These are phyloP conservation scores for Enteromius unitaeniatus DNA, from an alignment of 2,797 vertebrate species.

Conservation along the genomic window DNA sequence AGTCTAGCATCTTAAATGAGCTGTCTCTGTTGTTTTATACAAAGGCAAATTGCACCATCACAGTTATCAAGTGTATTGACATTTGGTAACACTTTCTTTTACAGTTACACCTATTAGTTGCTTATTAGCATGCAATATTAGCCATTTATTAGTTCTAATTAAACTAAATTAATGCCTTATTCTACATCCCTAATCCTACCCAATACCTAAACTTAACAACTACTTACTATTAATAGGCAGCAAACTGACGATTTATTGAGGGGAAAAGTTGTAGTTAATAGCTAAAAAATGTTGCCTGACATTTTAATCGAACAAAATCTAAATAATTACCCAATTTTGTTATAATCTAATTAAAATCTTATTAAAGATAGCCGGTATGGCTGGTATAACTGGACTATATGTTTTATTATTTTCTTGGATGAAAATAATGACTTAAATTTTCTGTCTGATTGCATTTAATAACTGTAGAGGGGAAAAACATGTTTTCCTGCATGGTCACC, in stretches of 20 bases:
- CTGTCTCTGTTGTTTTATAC: background rate
- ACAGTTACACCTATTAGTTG: too few species aligned
- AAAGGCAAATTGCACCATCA: background rate
- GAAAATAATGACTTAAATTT: background rate
- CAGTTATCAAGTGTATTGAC: background rate
- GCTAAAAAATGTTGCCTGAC: background rate
- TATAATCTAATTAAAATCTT: background rate
- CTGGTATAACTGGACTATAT: background rate
- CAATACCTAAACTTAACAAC: too few species aligned
- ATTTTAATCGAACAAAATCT: background rate
- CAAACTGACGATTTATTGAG: too few species aligned
- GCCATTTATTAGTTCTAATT: too few species aligned
- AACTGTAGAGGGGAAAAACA: background rate
- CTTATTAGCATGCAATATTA: too few species aligned
- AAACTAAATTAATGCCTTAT: too few species aligned
- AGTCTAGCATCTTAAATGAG: background rate
- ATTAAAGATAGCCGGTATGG: background rate
- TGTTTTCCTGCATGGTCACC: background rate
- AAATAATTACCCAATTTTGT: background rate
- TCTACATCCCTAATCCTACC: too few species aligned
- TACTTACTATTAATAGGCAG: too few species aligned
- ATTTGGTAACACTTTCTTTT: too few species aligned
- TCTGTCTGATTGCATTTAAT: background rate
- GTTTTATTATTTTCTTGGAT: background rate
- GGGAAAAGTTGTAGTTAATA: too few species aligned